Base-by-base conservation (phyloP, 2,888 invertebrate species). In the Microctonus aethiopoides region DNA sequence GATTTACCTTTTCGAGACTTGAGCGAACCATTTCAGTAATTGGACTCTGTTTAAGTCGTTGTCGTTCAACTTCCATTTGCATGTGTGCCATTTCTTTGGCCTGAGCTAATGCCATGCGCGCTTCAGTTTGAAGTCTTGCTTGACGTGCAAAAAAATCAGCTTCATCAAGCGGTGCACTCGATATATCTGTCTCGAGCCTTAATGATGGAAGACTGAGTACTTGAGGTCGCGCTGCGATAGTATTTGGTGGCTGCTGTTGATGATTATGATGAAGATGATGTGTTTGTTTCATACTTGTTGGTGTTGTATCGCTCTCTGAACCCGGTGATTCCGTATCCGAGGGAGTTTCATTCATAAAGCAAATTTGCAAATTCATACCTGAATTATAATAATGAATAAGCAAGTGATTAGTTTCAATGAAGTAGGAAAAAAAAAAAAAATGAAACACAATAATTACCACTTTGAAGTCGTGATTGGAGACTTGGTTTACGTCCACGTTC, bases 281-380 rank as follows among this genome's bases (percentile, higher is more conserved):
- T 4, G 74, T 73, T 4, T 81, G 78, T 3, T 76, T 72, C 0
- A 74, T 76, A 13, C 79, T 78, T n/a, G 46, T 16, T 2, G 79
- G 76, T 0, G 78, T 74, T 29, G 64, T 65, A 32, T 94, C 94
- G 75, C 91, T 89, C 80, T 94, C 94, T 67, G 93, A 93, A 75
- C 90, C 90, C 76, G 92, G 93, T 78, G 93, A 94, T 86, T 95
- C 95, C 80, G 91, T 93, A 86, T 95, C 95, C 64, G 94, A 94
- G 72, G 93, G 93, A 68, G 94, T 94, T 87, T 97, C 96, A 87
- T 97, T 96, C 94, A 97, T 95, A 88, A 96, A 97, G 89, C 97
- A 97, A 82, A 97, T 96, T 89, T 96, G 96, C 64, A 97, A 92
- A 88, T 96, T 96, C 93, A 94, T 96, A 78, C 95, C 94, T 94